Evolutionary conservation across 1,140 invertebrate species (phyloP), one percentile per base, ranked within the genome.

Genomic region (Linepithema humile): DNA sequence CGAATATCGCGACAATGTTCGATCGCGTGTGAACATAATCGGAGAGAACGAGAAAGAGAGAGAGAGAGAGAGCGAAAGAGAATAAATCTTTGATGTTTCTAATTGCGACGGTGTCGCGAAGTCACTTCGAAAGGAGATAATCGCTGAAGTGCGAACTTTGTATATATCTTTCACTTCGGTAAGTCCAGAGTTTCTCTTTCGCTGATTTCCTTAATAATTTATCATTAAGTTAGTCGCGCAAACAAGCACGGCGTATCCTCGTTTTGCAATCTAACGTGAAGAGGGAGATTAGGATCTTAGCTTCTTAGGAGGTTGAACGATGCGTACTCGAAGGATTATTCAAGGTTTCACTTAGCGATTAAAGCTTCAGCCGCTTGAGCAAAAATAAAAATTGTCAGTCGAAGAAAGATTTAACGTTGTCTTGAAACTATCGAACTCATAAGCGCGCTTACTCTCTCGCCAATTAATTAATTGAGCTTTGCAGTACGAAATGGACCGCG

Each of bases 391-490:
- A 43, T 20, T 23, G 4, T 20, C 20, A 10, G 29, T 60, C 59
- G 48, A 50, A 48, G 38, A 80, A 64, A 57, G 83, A 88, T 75
- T 83, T 83, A 77, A 82, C 57, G 74, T 43, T 74, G 75, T 88
- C 86, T 87, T 85, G 82, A 32, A 88, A 80, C 72, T 83, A 45
- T 89, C 65, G 53, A 15, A 78, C 80, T 82, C 20, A 32, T 50
- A 69, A 84, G 80, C 55, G 48, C 72, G 50, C 35, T 82, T 83
- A 74, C 85, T 82, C 83, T 88, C 73, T 59, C 77, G 70, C 80
- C 87, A 90, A 91, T 93, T 93, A 93, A 93, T 93, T 93, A 93
- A 93, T 93, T 92, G 88, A 85, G 89, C 86, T 89, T 88, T 72
- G 67, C 84, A 84, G 83, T 91, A 91, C 84, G 89, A 93, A 91